phyloP scores from a whole-genome alignment of 2,888 invertebrate species.

The Drosophila koepferae region DNA sequence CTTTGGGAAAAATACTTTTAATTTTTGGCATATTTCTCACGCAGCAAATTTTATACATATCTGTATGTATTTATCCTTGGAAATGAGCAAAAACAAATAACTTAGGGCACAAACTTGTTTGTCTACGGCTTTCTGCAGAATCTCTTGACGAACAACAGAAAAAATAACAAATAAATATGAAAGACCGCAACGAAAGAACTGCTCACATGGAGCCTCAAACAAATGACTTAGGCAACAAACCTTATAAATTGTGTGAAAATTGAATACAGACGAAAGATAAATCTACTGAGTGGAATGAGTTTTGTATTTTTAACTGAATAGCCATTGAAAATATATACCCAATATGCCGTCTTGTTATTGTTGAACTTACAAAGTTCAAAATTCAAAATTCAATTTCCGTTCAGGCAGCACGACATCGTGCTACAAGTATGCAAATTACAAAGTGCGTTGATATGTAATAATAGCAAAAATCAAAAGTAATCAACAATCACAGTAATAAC shows the following conservation, averaged over 20 bases:
- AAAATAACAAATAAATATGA: constrained; percentile 23
- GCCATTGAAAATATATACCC: background rate
- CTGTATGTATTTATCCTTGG: constrained; percentile 61
- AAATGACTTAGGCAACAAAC: constrained; percentile 52
- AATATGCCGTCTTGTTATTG: background rate
- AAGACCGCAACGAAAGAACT: background rate
- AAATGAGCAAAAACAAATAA: constrained; percentile 60
- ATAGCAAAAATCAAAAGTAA: constrained; percentile 36
- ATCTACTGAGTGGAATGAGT: background rate
- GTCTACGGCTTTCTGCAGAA: constrained; percentile 63
- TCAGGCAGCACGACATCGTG: constrained; percentile 67
- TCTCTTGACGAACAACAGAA: constrained; percentile 38
- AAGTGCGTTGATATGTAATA: constrained; percentile 62
- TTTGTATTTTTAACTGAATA: constrained; percentile 13
- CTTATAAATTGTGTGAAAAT: constrained; percentile 29
- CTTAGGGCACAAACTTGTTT: constrained; percentile 59
- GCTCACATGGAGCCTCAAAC: constrained; percentile 27
- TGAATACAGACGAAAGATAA: constrained; percentile 13
- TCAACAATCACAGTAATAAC: constrained; percentile 43
- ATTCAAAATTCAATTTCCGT: constrained; percentile 36
- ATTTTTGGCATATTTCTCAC: constrained; percentile 54
- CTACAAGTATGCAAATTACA: constrained; percentile 58
- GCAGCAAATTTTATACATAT: constrained; percentile 27
- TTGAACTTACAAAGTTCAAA: constrained; percentile 32
- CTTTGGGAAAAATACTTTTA: constrained; percentile 43